Evolutionary conservation across 2,888 invertebrate genomes (phyloP).

Genomic region (Oscheius myriophilus): DNA sequence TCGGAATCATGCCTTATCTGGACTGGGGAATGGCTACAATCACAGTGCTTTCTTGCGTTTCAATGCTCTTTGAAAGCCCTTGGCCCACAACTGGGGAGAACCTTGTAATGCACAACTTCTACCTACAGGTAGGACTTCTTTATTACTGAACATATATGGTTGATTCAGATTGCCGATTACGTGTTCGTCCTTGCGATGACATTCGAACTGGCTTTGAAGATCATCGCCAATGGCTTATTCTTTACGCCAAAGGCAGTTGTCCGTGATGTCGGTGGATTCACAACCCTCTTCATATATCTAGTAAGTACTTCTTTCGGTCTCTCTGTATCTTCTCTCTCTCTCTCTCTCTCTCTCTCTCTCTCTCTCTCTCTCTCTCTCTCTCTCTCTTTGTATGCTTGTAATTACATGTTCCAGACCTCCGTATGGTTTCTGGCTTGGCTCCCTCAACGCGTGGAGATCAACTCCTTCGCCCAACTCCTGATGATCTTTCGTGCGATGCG

Average conservation of each 20-base stretch:
- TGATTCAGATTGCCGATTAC: slow-evolving; percentile 83
- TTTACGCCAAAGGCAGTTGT: slow-evolving; percentile 99
- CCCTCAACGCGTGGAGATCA: slow-evolving; percentile 88
- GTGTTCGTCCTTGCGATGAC: slow-evolving; percentile 98
- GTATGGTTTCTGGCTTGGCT: slow-evolving; percentile 95
- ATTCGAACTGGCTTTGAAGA: slow-evolving; percentile 91
- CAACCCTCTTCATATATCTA: slow-evolving; percentile 96
- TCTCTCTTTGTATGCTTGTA: no score
- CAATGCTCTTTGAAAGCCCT: slow-evolving; percentile 99
- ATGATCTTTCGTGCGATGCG: slow-evolving; percentile 96
- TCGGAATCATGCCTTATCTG: slow-evolving; percentile 95
- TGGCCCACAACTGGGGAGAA: slow-evolving; percentile 73
- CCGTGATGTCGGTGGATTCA: slow-evolving; percentile 92
- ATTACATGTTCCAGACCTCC: slow-evolving; percentile 79
- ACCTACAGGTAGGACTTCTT: slow-evolving; percentile 79
- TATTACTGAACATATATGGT: not conserved
- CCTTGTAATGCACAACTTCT: slow-evolving; percentile 91
- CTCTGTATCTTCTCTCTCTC: no score
- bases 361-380: no score
- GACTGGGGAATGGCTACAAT: slow-evolving; percentile 99
- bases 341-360: no score
- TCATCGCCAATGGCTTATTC: slow-evolving; percentile 94
- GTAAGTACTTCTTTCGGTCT: slow-evolving; percentile 76
- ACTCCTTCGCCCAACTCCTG: slow-evolving; percentile 90
- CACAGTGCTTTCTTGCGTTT: slow-evolving; percentile 93